These are phyloP conservation scores for Diadromus collaris DNA, from an alignment of 2,888 invertebrate species.

Conservation along the genomic window DNA sequence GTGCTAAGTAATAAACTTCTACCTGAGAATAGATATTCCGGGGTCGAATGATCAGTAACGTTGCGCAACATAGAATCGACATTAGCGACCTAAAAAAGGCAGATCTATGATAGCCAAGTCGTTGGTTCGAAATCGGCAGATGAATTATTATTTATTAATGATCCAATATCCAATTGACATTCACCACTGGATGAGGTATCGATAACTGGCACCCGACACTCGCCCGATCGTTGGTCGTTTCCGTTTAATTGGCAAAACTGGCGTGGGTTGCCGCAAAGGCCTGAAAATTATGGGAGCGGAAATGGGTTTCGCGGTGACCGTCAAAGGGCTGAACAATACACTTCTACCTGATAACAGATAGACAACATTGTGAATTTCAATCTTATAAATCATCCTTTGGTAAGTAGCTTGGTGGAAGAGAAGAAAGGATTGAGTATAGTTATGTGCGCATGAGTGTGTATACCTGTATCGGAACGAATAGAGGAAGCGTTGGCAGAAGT, in stretches of 20 bases:
- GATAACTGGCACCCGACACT: neutral
- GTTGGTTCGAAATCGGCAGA: neutral
- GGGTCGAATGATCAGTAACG: too few species aligned
- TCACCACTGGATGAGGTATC: neutral
- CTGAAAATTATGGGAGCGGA: neutral
- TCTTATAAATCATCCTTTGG: constrained; percentile 17
- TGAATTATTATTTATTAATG: neutral
- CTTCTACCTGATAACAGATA: neutral
- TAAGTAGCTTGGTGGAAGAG: constrained; percentile 4
- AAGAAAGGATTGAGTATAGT: constrained; percentile 29
- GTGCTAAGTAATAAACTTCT: too few species aligned
- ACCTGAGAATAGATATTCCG: too few species aligned
- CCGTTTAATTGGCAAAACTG: neutral
- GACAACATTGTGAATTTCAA: neutral
- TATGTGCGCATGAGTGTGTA: constrained; percentile 22
- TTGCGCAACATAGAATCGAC: too few species aligned
- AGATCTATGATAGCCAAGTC: neutral
- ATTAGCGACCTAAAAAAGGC: too few species aligned
- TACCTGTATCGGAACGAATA: constrained; percentile 36
- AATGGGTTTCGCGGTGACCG: neutral
- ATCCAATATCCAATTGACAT: too few species aligned
- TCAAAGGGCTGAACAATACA: neutral
- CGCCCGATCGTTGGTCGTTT: neutral
- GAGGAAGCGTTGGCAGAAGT: constrained; percentile 37
- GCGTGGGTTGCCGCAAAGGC: neutral